Conservation (phyloP, 1,140 invertebrate species). For the Ceratosolen solmsi region DNA sequence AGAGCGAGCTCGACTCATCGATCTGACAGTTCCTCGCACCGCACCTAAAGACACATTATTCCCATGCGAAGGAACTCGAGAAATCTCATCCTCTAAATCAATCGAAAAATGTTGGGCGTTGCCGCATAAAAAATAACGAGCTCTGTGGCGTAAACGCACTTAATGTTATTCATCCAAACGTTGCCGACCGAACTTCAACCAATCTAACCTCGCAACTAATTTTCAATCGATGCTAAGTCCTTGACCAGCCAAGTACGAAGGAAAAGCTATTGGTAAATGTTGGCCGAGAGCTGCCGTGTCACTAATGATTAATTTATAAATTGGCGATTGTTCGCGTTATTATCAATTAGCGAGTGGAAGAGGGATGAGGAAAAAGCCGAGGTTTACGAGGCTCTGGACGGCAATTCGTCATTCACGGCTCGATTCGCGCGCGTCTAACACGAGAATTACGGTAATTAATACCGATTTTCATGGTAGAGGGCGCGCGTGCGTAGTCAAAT, state of each 20-base stretch:
- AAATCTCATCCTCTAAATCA: no score
- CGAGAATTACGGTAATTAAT: no score
- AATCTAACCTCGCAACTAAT: no score
- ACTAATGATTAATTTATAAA: neutral
- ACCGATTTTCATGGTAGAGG: slow-evolving; percentile 16
- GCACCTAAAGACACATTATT: neutral
- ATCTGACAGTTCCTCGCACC: no score
- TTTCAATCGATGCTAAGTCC: neutral
- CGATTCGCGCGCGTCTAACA: slow-evolving; percentile 19
- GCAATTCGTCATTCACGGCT: slow-evolving; percentile 43
- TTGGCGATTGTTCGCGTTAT: neutral
- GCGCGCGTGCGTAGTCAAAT: slow-evolving; percentile 20
- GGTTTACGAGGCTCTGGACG: neutral
- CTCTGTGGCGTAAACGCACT: no score
- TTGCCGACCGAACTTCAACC: no score
- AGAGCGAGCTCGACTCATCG: no score
- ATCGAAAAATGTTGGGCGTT: no score
- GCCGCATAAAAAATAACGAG: no score
- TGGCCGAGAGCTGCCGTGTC: neutral
- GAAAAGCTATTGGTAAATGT: neutral
- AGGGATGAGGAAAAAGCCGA: neutral
- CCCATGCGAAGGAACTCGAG: slow-evolving; percentile 36
- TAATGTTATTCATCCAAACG: slow-evolving; percentile 48
- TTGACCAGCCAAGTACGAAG: no score
- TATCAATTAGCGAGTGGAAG: slow-evolving; percentile 4